Evolutionary conservation across 1,140 invertebrate species (phyloP), one percentile per base, ranked within the genome.

Genomic region (Araneus ventricosus): DNA sequence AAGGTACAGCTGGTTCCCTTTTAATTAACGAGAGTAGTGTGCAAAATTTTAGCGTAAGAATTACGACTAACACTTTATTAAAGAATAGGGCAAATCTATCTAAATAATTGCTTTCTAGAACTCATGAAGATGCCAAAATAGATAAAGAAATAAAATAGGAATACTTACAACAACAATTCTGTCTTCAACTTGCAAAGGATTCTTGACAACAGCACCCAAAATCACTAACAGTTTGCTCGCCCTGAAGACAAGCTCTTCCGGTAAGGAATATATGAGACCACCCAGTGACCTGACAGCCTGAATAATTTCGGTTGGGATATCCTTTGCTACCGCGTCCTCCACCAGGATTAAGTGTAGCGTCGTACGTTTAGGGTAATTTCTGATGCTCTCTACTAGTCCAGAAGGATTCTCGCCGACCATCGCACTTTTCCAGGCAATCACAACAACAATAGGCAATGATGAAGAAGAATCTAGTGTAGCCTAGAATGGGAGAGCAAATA

Each of bases 121-220:
- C 45, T 52, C 10, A 52, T 17, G 10, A 52, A 52, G 0, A 14
- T 75, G 4, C 67, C 17, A 75, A 39, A 39, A 41, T 34, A n/a
- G 4, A 82, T 39, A 2, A 37, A 41, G 14, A 45, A 24, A 87
- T 63, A 87, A n/a, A 20, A 67, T 8, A 75, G 45, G 2, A 14
- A 41, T 70, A 27, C 84, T 88, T 79, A 93, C 91, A 37, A 93
- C 91, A 24, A 87, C 1, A 80, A 87, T 63, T 22, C 24, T 88
- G 27, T 93, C 91, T 27, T 93, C 84, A 20, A 87, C 24, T 39
- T 93, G 27, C 63, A 88, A 61, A 14, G 63, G 67, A 80, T 27
- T 88, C 39, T 79, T 87, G 34, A 88, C 34, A 22, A 80, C 52
- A 20, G 22, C n/a, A 8, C 67, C n/a, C 22, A 88, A 45, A 17